Conservation (phyloP, 2,888 invertebrate species). For the Epicampocera succincta region DNA sequence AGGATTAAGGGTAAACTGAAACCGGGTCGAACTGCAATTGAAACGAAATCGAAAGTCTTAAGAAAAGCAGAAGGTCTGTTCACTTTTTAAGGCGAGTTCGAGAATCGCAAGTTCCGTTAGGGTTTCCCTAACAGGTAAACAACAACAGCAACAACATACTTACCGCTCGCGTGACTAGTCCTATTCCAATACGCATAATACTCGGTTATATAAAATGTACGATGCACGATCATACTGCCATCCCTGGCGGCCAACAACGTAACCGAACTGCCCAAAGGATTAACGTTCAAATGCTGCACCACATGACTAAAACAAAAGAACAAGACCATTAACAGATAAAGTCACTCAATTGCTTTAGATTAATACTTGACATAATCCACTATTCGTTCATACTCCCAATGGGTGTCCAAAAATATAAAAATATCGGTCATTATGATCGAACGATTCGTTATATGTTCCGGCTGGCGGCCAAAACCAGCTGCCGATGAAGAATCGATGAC, state of each 20-base stretch:
- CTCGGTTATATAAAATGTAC: slow-evolving; percentile 84
- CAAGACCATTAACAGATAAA: no score
- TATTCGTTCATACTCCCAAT: slow-evolving; percentile 85
- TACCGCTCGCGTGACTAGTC: slow-evolving; percentile 82
- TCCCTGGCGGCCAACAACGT: slow-evolving; percentile 86
- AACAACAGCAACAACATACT: no score
- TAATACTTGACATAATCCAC: slow-evolving; percentile 85
- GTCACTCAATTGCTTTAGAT: background rate
- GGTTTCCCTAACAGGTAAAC: no score
- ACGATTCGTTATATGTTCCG: slow-evolving; percentile 62
- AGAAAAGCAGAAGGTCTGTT: no score
- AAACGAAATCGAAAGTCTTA: background rate
- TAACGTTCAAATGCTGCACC: slow-evolving; percentile 85
- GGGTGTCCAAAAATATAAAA: slow-evolving; percentile 86
- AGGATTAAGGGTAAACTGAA: slow-evolving; percentile 85
- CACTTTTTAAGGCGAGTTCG: no score
- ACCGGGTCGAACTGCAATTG: slow-evolving; percentile 83
- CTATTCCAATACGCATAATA: slow-evolving; percentile 85
- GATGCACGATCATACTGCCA: slow-evolving; percentile 85
- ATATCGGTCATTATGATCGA: slow-evolving; percentile 83
- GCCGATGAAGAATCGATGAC: background rate
- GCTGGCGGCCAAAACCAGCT: background rate
- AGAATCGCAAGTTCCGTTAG: no score
- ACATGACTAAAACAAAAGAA: slow-evolving; percentile 80
- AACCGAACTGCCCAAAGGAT: slow-evolving; percentile 86